These are phyloP conservation scores for Agrotis clavis DNA, from an alignment of 2,888 invertebrate genomes.

Conservation along the genomic window DNA sequence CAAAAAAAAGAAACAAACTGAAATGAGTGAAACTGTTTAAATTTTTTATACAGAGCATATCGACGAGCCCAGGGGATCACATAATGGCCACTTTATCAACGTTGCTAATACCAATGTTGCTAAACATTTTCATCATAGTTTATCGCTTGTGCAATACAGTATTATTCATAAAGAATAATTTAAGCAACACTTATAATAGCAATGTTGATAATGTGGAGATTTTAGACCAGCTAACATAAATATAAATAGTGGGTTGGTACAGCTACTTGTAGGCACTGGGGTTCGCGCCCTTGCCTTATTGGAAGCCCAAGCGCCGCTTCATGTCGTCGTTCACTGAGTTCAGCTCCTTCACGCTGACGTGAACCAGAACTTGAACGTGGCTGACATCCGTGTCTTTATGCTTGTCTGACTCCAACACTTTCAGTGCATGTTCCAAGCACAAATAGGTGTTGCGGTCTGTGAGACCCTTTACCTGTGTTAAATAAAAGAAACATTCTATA, in stretches of 20 bases:
- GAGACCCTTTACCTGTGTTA: conserved; percentile 68
- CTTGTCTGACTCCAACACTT: conserved; percentile 38
- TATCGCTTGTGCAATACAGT: too few relatives aligned
- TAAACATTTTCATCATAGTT: too few relatives aligned
- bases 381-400: not conserved
- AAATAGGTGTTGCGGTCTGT: conserved; percentile 59
- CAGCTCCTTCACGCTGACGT: conserved; percentile 22
- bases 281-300: not conserved
- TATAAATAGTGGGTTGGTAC: not conserved
- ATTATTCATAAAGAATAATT: too few relatives aligned
- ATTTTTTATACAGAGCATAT: too few relatives aligned
- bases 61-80: too few relatives aligned
- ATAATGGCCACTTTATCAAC: too few relatives aligned
- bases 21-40: too few relatives aligned
- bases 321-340: conserved; percentile 16
- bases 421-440: conserved; percentile 74
- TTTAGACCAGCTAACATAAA: too few relatives aligned
- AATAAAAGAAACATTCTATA: not conserved
- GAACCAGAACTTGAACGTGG: conserved; percentile 9
- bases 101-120: too few relatives aligned
- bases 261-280: not conserved
- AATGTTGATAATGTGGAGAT: too few relatives aligned
- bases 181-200: too few relatives aligned
- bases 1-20: too few relatives aligned
- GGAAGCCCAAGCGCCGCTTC: conserved; percentile 11